Evolutionary conservation across 2,113 vertebrate genomes (phyloP).

Genomic region (Paedocypris sp.): DNA sequence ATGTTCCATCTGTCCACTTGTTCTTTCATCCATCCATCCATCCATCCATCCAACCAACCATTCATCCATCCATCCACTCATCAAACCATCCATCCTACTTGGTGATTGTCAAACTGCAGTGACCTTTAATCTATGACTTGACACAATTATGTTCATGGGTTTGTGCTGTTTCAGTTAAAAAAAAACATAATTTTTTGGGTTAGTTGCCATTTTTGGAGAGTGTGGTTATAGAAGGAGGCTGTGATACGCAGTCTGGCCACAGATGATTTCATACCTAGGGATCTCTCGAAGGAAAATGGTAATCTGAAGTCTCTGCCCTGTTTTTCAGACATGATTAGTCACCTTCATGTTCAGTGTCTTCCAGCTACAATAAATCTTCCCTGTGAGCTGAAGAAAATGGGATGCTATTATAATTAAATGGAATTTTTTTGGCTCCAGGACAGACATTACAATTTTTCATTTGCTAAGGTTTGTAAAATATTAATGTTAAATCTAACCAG

Average conservation of each 20-base stretch:
- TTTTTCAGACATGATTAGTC: conserved; percentile 45
- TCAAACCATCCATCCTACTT: no score
- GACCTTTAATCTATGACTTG: no score
- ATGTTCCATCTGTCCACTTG: conserved; percentile 10
- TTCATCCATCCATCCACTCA: no score
- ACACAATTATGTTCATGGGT: no score
- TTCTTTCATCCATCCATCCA: neutral
- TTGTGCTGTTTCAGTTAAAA: no score
- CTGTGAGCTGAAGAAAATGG: conserved; percentile 59
- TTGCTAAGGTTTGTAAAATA: no score
- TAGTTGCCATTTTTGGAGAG: no score
- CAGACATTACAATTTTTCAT: conserved; percentile 32
- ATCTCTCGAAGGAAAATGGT: conserved; percentile 33
- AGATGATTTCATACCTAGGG: conserved; percentile 33
- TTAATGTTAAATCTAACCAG: no score
- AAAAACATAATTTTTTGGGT: no score
- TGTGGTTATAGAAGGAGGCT: no score
- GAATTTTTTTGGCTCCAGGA: conserved; percentile 23
- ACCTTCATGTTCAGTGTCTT: conserved; percentile 60
- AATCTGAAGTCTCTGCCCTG: conserved; percentile 32
- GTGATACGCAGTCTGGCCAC: conserved; percentile 20
- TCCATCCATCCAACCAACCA: no score
- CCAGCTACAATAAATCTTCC: conserved; percentile 57
- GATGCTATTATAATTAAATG: conserved; percentile 21
- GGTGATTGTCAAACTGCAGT: no score